These are phyloP conservation scores for Synergus japonicus DNA, from an alignment of 2,888 invertebrate genomes.

Conservation along the genomic window DNA sequence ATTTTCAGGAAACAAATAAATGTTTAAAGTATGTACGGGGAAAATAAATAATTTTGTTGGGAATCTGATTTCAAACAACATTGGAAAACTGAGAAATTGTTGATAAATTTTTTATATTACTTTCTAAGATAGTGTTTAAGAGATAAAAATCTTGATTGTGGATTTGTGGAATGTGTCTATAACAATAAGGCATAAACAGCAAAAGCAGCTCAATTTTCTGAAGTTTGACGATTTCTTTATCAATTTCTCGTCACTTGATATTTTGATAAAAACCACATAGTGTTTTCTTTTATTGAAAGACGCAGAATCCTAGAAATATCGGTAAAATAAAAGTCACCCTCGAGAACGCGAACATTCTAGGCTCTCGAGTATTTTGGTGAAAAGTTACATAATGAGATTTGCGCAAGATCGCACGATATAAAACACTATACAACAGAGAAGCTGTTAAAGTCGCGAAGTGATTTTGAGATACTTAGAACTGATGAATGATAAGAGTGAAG, in stretches of 20 bases:
- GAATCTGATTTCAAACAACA: not conserved
- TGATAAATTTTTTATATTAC: not conserved
- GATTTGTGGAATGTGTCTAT: not conserved
- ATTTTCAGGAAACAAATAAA: not conserved
- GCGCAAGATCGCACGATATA: constrained; percentile 62
- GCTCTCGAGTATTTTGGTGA: constrained; percentile 69
- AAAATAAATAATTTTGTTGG: not conserved
- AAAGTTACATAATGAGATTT: constrained; percentile 71
- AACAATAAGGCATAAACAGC: not conserved
- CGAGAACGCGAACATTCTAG: constrained; percentile 55
- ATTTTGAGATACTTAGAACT: not conserved
- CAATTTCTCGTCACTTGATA: not conserved
- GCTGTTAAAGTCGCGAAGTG: constrained; percentile 36
- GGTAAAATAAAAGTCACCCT: constrained; percentile 3
- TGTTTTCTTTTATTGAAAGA: constrained; percentile 44
- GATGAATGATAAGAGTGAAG: constrained; percentile 19
- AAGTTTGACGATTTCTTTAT: too few relatives aligned
- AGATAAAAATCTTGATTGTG: too few relatives aligned
- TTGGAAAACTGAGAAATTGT: not conserved
- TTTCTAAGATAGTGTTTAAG: too few relatives aligned
- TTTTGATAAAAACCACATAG: not conserved
- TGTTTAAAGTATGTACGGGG: not conserved
- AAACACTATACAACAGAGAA: constrained; percentile 32
- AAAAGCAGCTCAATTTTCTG: not conserved
- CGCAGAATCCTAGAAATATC: constrained; percentile 7